Conservation (phyloP, 2,113 vertebrate genomes). For the Ahaetulla prasina region DNA sequence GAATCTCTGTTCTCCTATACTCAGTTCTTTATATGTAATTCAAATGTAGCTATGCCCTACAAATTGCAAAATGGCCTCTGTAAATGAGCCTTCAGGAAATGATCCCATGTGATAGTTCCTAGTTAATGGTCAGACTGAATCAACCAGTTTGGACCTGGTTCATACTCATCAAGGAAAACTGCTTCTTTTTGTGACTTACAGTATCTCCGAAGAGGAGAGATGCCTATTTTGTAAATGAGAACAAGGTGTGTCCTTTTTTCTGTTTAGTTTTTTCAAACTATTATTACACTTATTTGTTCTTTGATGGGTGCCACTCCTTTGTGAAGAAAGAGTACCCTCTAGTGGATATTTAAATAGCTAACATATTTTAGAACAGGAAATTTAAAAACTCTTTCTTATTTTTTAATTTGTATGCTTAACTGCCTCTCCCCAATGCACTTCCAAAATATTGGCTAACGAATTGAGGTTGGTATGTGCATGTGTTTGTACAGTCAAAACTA, state of each 20-base stretch:
- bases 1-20: background rate
- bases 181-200: background rate
- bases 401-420: conserved; percentile 20
- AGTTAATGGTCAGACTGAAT: background rate
- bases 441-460: conserved; percentile 25
- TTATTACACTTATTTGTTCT: conserved; percentile 1
- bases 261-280: background rate
- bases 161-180: background rate
- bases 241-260: background rate
- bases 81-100: background rate
- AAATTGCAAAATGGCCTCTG: background rate
- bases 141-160: background rate
- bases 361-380: background rate
- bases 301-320: background rate
- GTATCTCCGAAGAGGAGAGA: background rate
- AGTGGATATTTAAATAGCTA: conserved; percentile 18
- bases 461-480: background rate
- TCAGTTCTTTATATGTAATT: background rate
- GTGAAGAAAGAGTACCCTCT: conserved; percentile 66
- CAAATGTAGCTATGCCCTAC: background rate
- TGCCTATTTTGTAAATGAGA: background rate
- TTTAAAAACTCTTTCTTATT: conserved; percentile 26
- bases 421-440: conserved; percentile 10
- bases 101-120: background rate
- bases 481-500: background rate